A percentile compares a stretch with the other conserved stretches of the same genome.
Evolutionary conservation across 2,113 vertebrate species (phyloP).

Genomic region (Dermatemys mawii): DNA sequence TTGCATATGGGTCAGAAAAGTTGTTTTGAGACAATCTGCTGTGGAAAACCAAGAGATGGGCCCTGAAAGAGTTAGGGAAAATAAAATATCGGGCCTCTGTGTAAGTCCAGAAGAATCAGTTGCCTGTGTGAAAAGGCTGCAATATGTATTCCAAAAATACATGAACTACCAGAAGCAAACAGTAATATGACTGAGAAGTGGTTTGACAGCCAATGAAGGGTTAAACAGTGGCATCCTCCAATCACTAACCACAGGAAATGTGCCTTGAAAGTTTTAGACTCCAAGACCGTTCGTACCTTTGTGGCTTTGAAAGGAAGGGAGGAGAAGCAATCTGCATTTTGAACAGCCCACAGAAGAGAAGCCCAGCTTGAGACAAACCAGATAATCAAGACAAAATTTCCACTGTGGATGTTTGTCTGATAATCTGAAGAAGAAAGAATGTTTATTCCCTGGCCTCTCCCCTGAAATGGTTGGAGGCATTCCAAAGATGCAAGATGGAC

Average conservation of each 20-base stretch:
- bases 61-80: neutral
- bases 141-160: neutral
- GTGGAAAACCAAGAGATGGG: neutral
- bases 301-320: neutral
- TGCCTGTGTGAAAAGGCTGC: neutral
- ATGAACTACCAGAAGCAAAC: neutral
- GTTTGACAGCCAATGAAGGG: neutral
- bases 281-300: neutral
- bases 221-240: neutral
- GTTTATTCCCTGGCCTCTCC: neutral
- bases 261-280: neutral
- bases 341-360: neutral
- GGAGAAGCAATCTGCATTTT: neutral
- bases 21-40: fast-evolving
- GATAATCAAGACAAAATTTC: neutral
- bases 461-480: neutral
- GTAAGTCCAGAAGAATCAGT: neutral
- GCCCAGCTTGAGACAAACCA: neutral
- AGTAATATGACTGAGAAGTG: neutral
- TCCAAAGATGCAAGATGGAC: neutral
- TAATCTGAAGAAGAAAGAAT: neutral
- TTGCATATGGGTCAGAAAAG: neutral
- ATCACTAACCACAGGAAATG: neutral
- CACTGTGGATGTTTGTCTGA: neutral
- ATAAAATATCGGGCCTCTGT: neutral